Percentiles rank a stretch among this genome's conserved stretches.
phyloP scores from a whole-genome alignment of 2,113 vertebrate species.

The Dendrocopos noguchii region DNA sequence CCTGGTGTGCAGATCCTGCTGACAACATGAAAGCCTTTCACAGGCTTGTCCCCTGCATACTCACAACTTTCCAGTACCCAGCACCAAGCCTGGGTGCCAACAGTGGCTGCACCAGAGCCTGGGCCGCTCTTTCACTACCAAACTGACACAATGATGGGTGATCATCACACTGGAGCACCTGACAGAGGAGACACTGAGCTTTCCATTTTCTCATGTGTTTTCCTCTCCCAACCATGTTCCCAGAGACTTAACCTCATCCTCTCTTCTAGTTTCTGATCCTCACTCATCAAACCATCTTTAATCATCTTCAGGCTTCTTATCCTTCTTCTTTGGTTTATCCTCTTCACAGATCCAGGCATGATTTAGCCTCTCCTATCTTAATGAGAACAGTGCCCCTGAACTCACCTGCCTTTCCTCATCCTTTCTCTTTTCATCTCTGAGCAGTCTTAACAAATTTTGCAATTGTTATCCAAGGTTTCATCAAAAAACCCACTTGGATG shows the following conservation, averaged over 20 bases:
- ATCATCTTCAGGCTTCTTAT: not conserved
- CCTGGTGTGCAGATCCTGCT: not conserved
- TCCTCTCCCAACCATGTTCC: not conserved
- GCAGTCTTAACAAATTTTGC: not conserved
- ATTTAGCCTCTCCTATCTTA: not conserved
- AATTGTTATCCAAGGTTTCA: not conserved
- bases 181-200: not conserved
- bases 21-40: not conserved
- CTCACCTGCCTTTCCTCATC: not conserved
- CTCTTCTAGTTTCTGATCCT: not conserved
- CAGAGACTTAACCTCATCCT: not conserved
- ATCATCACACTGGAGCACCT: not conserved
- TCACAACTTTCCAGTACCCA: not conserved
- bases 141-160: not conserved
- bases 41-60: not conserved
- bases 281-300: not conserved
- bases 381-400: not conserved
- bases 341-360: not conserved
- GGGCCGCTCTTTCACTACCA: not conserved
- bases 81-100: not conserved
- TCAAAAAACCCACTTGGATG: not conserved
- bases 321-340: not conserved
- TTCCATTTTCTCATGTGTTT: not conserved
- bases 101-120: accelerated
- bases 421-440: not conserved